Evolutionary conservation across 2,888 invertebrate genomes (phyloP), one percentile per base, ranked within the genome.

Genomic region (Zygothrica quintamaculata): DNA sequence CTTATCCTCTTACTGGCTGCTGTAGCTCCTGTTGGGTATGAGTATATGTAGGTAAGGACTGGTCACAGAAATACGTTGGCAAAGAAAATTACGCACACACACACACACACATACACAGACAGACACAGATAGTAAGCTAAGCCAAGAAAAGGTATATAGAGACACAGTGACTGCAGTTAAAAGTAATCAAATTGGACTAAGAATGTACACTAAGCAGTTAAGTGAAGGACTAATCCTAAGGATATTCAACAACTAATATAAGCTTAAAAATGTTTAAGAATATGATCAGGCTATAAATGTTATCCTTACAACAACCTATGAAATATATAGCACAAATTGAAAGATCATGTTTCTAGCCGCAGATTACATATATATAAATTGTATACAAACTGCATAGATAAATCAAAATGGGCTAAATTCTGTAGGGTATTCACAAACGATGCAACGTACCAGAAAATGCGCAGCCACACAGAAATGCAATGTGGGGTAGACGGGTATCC

Each of bases 31-130:
- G n/a, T n/a, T n/a, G 60, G 51, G 42, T 53, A 52, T 55, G 29
- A 18, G 52, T 57, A 44, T 26, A 25, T 57, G 39, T 26, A 50
- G 50, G 44, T 37, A 22, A 53, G 50, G 62, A n/a, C 69, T 46
- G 57, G 69, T 73, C 69, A 85, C 84, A 73, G 80, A 84, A 86
- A 86, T 86, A 86, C 80, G 74, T 82, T 79, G 73, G 61, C 87
- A 68, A 81, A 85, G 87, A 87, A 81, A 85, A 87, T 76, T 82
- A 82, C 66, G 57, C 36, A 62, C 50, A 61, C 60, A 46, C 31
- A 51, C 40, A 51, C 29, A 31, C 29, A 56, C 52, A 15, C 33
- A 29, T 9, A 40, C 37, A 18, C 33, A 18, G 44, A 22, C 47
- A 16, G 15, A 43, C 33, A 22, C 36, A 42, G 9, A 44, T 12